These are phyloP conservation scores for Limnephilus marmoratus DNA, from an alignment of 2,888 invertebrate species.

Conservation along the genomic window DNA sequence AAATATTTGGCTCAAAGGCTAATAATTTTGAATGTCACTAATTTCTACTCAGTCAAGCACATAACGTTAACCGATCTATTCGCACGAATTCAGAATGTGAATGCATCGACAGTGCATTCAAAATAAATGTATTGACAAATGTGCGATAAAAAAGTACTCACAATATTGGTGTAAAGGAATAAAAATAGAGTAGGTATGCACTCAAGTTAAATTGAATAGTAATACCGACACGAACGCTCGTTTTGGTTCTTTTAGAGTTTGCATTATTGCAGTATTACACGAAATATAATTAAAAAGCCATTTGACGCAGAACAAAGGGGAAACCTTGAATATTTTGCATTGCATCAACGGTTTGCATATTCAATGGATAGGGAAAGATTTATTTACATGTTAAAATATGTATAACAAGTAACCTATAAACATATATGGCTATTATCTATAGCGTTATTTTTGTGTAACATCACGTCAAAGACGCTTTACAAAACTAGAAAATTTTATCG, in stretches of 20 bases:
- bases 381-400: not conserved
- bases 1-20: not conserved
- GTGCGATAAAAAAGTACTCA: not conserved
- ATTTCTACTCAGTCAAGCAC: too few species aligned
- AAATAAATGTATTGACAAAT: not conserved
- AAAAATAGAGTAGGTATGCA: not conserved
- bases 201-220: not conserved
- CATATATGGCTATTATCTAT: not conserved
- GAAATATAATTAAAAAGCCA: constrained; percentile 2
- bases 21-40: not conserved
- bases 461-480: too few species aligned
- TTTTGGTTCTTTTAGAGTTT: not conserved
- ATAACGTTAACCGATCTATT: not conserved
- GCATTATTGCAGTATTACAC: not conserved
- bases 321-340: constrained; percentile 16
- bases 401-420: not conserved
- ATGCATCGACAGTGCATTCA: not conserved
- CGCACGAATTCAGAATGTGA: not conserved
- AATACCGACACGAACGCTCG: not conserved
- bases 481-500: not conserved
- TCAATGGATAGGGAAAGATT: not conserved
- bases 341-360: not conserved
- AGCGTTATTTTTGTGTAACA: too few species aligned
- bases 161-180: not conserved
- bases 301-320: not conserved